A percentile compares a stretch with the other conserved stretches of the same genome.
phyloP scores from a whole-genome alignment of 2,797 vertebrate species.

The Tapirus indicus region DNA sequence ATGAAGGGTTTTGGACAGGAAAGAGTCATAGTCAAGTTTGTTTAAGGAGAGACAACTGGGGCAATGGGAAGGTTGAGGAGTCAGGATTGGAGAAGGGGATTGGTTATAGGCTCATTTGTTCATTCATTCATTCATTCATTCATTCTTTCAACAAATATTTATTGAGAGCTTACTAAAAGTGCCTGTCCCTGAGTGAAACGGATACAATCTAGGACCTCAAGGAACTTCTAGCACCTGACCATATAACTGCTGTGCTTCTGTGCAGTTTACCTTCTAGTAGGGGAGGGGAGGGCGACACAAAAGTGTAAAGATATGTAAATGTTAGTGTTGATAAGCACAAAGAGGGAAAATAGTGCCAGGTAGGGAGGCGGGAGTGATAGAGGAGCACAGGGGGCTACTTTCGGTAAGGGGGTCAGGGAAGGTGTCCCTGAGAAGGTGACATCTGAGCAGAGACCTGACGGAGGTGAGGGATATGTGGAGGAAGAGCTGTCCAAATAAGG shows the following conservation, averaged over 20 bases:
- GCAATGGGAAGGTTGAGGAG: constrained; percentile 15
- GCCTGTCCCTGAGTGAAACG: background rate
- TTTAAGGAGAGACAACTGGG: constrained; percentile 6
- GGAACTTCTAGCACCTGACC: constrained; percentile 1
- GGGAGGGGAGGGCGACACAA: background rate
- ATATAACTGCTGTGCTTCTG: background rate
- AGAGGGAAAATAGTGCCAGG: background rate
- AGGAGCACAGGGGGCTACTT: background rate
- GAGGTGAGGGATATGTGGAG: constrained; percentile 18
- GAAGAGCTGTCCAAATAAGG: constrained; percentile 54
- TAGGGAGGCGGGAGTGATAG: background rate
- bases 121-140: background rate
- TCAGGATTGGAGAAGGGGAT: background rate
- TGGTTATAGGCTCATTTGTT: background rate
- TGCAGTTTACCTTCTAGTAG: background rate
- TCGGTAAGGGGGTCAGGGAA: background rate
- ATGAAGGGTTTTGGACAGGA: background rate
- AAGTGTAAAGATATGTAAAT: background rate
- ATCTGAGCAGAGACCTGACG: constrained; percentile 31
- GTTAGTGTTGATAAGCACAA: background rate
- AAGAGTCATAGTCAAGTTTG: background rate
- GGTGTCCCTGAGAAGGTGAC: constrained; percentile 62
- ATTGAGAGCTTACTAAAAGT: background rate
- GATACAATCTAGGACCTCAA: background rate
- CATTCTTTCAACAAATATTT: background rate